Percentiles rank a stretch among this genome's conserved stretches.
Conservation (phyloP, 2,113 vertebrate species). For the Caranx ignobilis region DNA sequence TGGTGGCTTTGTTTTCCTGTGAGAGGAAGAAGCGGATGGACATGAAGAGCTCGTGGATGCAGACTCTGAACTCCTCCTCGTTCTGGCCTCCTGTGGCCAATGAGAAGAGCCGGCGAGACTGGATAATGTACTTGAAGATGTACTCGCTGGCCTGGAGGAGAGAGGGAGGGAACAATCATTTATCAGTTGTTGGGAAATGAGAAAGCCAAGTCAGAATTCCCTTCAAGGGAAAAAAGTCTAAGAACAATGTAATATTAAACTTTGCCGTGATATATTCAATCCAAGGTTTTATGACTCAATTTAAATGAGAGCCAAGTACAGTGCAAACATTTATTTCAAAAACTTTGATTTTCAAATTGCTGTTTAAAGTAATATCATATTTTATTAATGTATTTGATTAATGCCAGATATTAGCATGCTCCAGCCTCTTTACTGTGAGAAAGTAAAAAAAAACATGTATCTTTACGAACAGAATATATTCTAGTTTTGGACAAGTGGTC, state of each 20-base stretch:
- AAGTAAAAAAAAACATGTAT: background rate
- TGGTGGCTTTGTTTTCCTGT: conserved; percentile 91
- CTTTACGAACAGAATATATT: background rate
- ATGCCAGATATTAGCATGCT: background rate
- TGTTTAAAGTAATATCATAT: background rate
- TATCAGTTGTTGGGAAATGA: background rate
- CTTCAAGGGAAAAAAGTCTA: background rate
- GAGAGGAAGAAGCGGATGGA: conserved; percentile 99
- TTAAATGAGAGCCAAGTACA: background rate
- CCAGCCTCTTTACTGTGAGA: background rate
- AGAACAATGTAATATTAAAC: background rate
- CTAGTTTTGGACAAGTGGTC: too few species aligned
- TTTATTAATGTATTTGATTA: background rate
- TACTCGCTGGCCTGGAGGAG: conserved; percentile 88
- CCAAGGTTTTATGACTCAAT: background rate
- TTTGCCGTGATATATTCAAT: background rate
- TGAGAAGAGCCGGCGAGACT: conserved; percentile 94
- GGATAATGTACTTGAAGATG: conserved; percentile 99
- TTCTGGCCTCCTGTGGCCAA: conserved; percentile 96
- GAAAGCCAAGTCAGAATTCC: background rate
- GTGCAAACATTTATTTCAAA: background rate
- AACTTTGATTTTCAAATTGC: background rate
- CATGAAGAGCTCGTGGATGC: conserved; percentile 96
- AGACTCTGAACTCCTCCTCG: conserved; percentile 97
- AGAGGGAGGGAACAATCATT: background rate